Base-by-base conservation (phyloP, 1,140 invertebrate species). In the Asbolus verrucosus region DNA sequence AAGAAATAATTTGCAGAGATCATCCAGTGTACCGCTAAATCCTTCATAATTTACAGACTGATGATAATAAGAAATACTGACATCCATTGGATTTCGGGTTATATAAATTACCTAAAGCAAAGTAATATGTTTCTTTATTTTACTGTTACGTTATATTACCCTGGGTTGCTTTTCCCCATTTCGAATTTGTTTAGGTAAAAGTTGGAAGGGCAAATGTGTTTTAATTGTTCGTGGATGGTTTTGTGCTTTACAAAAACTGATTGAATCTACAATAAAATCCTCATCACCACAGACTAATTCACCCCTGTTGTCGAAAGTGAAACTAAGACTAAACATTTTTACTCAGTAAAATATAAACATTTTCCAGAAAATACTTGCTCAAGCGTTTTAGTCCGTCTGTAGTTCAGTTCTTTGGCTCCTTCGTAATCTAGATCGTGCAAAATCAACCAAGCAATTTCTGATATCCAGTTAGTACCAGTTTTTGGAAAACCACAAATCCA, bases 31-130 rank as follows among this genome's bases (percentile, higher is more conserved):
- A 16, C 89, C 89, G 16, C 78, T 80, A 77, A 87, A 89, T 3
- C 84, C 85, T 60, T 87, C 85, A 69, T 89, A 80, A 6, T 88
- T 77, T 38, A 82, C 84, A 75, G 84, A 85, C 77, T 92, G 91
- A 80, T 94, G 87, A 76, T 86, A 94, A 77, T 90, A 93, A 0
- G 92, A 94, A 2, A 94, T 85, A 16, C 87, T 88, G 0, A 88
- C 87, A 77, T 95, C 93, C 80, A 93, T 94, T 0, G 92, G 90
- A 80, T 95, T 93, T 73, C 93, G 85, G 0, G 87, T 85, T 0
- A 94, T 86, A 74, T 94, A 94, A 54, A 95, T 88, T 0, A 94
- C 88, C 87, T 92, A 82, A 15, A 82, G 82, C 2, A 36, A 3
- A 36, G 11, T 11, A 2, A 36, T 2, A 36, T 8, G 3, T 6